Base-by-base conservation (phyloP, 2,888 invertebrate species). In the Plusia festucae region DNA sequence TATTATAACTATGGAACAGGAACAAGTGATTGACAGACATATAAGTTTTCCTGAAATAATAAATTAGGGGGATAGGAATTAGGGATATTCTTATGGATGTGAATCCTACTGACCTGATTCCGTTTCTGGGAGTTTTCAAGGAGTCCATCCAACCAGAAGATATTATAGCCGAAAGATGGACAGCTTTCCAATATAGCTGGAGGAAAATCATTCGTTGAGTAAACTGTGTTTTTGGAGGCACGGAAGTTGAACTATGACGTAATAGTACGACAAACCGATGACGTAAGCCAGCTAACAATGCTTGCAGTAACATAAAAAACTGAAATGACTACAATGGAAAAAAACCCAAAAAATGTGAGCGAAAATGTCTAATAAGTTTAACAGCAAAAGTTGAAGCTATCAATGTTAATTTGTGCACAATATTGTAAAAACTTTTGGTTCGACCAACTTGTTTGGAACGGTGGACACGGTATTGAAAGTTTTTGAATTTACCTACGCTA, bases 401-500 rank as follows among this genome's bases (percentile, higher is more conserved):
- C 53, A 53, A 18, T 68, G 49, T 74, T 73, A 73, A 78, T 73
- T 78, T 68, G 73, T 73, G 68, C 44, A 56, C 56, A 32, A 54
- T 27, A 67, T 66, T 61, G 55, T 53, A 59, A 53, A 72, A 76
- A 71, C 34, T 72, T 70, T 70, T 60, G 22, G 24, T 24, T 32
- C 57, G 60, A 60, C 9, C 51, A 71, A 76, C 22, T 76, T 65
- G 72, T 65, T 76, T 22, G 30, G 34, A 0, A 57, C 49, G 30
- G 58, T 58, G 53, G 20, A 71, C 49, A 57, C 24, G 11, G 59
- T 20, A 57, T 63, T 52, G 24, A 40, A 55, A 61, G 59, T 60
- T 59, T 56, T 56, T 72, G 61, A 71, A 72, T 55, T 49, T 32
- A 57, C 18, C n/a, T 49, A 44, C 40, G 55, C 63, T 59, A 53